Percentiles rank a stretch among this genome's conserved stretches.
Evolutionary conservation across 2,797 vertebrate genomes (phyloP).

Genomic region (Syngnathus acus): DNA sequence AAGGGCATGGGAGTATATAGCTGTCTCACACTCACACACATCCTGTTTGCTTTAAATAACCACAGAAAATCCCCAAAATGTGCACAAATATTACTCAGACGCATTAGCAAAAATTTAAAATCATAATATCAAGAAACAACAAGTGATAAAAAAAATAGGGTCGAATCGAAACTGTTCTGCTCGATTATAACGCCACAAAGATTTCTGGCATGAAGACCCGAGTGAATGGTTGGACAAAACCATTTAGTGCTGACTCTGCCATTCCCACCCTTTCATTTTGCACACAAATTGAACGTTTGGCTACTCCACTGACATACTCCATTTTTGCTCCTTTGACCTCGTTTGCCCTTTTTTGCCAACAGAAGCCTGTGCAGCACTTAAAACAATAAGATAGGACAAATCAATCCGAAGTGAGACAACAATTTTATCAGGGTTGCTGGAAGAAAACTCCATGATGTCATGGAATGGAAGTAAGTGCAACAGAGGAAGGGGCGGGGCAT

Average conservation of each 20-base stretch:
- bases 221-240: neutral
- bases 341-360: neutral
- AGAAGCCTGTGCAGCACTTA: neutral
- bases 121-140: neutral
- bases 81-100: constrained; percentile 3
- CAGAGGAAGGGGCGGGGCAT: neutral
- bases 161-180: neutral
- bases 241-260: constrained; percentile 1
- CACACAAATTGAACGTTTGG: constrained; percentile 1
- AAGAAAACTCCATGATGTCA: neutral
- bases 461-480: neutral
- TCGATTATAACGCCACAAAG: neutral
- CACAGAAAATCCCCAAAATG: constrained; percentile 37
- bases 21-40: constrained; percentile 23
- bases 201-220: neutral
- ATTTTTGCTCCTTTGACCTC: constrained; percentile 1
- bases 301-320: neutral
- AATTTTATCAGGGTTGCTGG: constrained; percentile 3
- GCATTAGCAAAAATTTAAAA: neutral
- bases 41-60: constrained; percentile 55
- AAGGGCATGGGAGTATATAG: constrained; percentile 38
- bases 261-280: constrained; percentile 8
- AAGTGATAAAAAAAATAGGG: neutral
- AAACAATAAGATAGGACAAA: neutral
- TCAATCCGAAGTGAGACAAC: neutral